Conservation (phyloP, 1,140 invertebrate species). For the Saccostrea echinata region DNA sequence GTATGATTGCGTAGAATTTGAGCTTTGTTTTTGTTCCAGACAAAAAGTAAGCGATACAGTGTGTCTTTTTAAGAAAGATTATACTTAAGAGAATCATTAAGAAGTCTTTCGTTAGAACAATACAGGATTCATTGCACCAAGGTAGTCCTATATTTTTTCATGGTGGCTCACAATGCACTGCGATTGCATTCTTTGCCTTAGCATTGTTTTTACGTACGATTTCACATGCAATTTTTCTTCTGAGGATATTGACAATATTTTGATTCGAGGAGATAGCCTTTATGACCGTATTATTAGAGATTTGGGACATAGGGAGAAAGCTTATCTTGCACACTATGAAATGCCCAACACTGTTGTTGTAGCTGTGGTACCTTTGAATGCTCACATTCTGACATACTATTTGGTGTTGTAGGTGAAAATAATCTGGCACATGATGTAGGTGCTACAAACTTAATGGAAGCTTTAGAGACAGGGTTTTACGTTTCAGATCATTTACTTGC, state of each 20-base stretch:
- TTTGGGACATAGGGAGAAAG: neutral
- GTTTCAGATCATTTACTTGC: slow-evolving; percentile 11
- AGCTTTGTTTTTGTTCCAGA: neutral
- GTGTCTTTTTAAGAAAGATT: neutral
- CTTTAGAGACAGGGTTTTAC: slow-evolving; percentile 27
- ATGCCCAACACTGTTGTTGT: neutral
- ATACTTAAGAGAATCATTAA: neutral
- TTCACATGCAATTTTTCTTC: too few species aligned
- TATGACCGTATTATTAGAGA: neutral
- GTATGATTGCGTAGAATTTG: neutral
- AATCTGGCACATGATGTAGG: slow-evolving; percentile 14
- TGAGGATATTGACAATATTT: too few species aligned
- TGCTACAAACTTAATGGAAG: neutral
- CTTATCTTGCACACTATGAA: slow-evolving; percentile 12
- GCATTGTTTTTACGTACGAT: too few species aligned
- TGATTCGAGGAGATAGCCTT: neutral
- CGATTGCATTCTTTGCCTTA: neutral
- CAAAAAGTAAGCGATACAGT: neutral
- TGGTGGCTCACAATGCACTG: slow-evolving; percentile 36
- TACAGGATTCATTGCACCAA: slow-evolving; percentile 31
- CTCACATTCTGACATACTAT: slow-evolving; percentile 35
- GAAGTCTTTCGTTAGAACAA: neutral
- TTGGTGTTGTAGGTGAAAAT: slow-evolving; percentile 27
- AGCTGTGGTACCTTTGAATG: neutral
- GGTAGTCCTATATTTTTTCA: slow-evolving; percentile 12